Percentiles rank a stretch among this genome's conserved stretches.
phyloP scores from a whole-genome alignment of 53 echinoderm and acorn worm species.

The Astropecten irregularis region DNA sequence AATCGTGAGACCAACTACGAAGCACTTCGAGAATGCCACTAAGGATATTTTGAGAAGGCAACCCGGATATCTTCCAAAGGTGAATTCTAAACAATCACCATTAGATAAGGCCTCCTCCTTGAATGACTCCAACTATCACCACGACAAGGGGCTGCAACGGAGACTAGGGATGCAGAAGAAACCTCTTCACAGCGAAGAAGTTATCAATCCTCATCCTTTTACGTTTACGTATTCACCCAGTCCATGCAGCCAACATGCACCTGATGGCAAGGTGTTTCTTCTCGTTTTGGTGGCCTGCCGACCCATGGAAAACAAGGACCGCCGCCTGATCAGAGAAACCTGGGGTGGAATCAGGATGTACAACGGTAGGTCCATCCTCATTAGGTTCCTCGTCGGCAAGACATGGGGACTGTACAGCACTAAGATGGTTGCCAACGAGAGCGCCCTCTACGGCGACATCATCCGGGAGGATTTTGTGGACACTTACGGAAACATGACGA shows the following conservation, averaged over 20 bases:
- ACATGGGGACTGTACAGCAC: neutral
- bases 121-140: no score
- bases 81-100: no score
- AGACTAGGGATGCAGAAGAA: no score
- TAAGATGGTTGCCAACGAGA: neutral
- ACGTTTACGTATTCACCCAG: neutral
- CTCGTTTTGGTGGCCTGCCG: neutral
- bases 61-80: no score
- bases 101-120: no score
- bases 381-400: neutral
- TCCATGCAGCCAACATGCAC: neutral
- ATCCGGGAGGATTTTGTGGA: constrained; percentile 30
- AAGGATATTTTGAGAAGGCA: no score
- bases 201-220: neutral
- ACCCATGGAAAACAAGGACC: neutral
- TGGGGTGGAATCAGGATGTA: neutral
- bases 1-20: no score
- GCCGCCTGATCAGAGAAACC: neutral
- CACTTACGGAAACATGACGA: constrained; percentile 13
- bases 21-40: no score
- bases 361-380: neutral
- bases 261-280: neutral
- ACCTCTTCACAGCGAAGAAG: neutral
- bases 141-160: no score
- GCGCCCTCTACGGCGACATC: neutral